Percentiles rank a stretch among this genome's conserved stretches.
Conservation (phyloP, 2,113 vertebrate species). For the Psettodes erumei region DNA sequence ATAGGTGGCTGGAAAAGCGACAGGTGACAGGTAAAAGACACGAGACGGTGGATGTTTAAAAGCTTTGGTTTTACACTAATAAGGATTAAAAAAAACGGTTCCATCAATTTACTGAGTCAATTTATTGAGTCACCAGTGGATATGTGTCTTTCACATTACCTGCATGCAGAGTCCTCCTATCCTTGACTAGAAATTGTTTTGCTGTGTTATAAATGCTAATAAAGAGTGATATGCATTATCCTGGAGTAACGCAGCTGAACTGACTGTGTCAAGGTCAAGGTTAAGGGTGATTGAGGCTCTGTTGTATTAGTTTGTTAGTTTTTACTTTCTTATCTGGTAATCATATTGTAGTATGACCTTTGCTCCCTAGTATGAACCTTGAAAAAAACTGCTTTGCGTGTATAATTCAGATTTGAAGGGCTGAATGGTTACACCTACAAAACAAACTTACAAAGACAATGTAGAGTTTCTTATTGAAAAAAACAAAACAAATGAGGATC, state of each 20-base stretch:
- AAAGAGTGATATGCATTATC: constrained; percentile 23
- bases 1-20: background rate
- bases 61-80: background rate
- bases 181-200: background rate
- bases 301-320: background rate
- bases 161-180: background rate
- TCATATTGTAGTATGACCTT: constrained; percentile 10
- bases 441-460: background rate
- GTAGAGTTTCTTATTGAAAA: background rate
- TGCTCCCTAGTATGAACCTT: constrained; percentile 11
- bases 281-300: constrained; percentile 7
- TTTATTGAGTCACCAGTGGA: background rate
- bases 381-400: background rate
- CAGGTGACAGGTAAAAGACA: background rate
- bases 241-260: background rate
- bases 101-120: too few relatives aligned
- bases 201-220: constrained; percentile 29
- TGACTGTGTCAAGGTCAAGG: constrained; percentile 39
- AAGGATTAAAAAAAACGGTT: background rate
- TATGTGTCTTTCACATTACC: background rate
- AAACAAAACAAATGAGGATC: too few relatives aligned
- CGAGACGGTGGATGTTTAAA: background rate
- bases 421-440: background rate
- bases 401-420: background rate
- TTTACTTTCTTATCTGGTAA: constrained; percentile 38